Base-by-base conservation (phyloP, 2,888 invertebrate species). In the Amphiduros pacificus region DNA sequence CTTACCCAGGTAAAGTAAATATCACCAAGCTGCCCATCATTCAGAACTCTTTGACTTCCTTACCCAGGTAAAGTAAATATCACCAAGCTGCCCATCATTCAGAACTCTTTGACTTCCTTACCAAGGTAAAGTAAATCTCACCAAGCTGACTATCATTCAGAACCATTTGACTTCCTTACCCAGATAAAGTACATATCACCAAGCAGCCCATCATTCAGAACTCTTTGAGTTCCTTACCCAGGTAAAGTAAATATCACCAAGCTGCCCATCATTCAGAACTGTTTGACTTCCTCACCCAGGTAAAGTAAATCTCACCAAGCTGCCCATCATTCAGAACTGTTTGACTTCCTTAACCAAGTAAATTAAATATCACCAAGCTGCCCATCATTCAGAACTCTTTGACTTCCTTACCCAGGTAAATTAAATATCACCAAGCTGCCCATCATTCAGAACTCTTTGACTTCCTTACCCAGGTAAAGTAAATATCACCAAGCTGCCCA, bases 381-480 rank as follows among this genome's bases (percentile, higher is more conserved):
- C 92, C 73, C 88, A 88, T 28, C 90, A 89, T 1, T 89, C 91
- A 66, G 92, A 93, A 71, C 87, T 94, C 60, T 94, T 92, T 91
- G 84, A 85, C 50, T 86, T 89, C 1, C 78, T 93, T 51, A 89
- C 90, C 32, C 85, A 87, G 52, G 78, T 77, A 72, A 67, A 68
- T 29, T 22, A n/a, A n/a, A n/a, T n/a, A n/a, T n/a, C n/a, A 87
- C 76, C 87, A 88, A 71, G 90, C 90, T 0, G 93, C 92, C 73
- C 88, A 88, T 28, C 90, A 89, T 1, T 89, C 91, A 66, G 92
- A 93, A 71, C 87, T 94, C 60, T 94, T 92, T 91, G 84, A 85
- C 50, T 86, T 89, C 1, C 78, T 93, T 51, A 89, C 90, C 32
- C 85, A 87, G 52, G 78, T 77, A 72, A 67, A 68, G 20, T 22